phyloP scores from a whole-genome alignment of 2,888 invertebrate genomes.

The Buathra laborator region DNA sequence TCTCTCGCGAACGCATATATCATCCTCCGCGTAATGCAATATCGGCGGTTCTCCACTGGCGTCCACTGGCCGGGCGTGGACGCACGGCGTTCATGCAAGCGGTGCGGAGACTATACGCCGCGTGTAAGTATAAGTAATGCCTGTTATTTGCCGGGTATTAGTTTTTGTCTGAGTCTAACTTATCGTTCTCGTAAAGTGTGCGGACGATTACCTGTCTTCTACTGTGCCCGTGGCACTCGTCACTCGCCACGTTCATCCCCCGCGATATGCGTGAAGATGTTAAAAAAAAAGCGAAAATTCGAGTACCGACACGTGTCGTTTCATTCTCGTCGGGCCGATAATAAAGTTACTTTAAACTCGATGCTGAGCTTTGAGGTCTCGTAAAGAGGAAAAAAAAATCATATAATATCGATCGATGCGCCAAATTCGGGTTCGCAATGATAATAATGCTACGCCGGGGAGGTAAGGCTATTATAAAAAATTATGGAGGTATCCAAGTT shows the following conservation, averaged over 20 bases:
- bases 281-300: slow-evolving; percentile 35
- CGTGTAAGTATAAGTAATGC: slow-evolving; percentile 80
- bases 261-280: neutral
- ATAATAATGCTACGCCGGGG: neutral
- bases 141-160: slow-evolving; percentile 81
- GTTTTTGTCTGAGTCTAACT: slow-evolving; percentile 79
- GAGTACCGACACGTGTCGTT: slow-evolving; percentile 68
- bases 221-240: slow-evolving; percentile 66
- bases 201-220: slow-evolving; percentile 79
- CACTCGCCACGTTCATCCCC: slow-evolving; percentile 19
- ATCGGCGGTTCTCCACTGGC: slow-evolving; percentile 73
- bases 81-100: slow-evolving; percentile 34
- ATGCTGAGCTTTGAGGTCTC: slow-evolving; percentile 39
- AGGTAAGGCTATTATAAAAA: too few species aligned
- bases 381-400: neutral
- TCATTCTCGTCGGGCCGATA: slow-evolving; percentile 33
- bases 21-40: slow-evolving; percentile 79
- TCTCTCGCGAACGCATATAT: slow-evolving; percentile 77
- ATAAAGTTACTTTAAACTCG: slow-evolving; percentile 69
- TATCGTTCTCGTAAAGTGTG: slow-evolving; percentile 80
- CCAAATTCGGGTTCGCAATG: slow-evolving; percentile 33
- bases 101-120: slow-evolving; percentile 47
- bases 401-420: slow-evolving; percentile 17
- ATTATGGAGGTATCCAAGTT: too few species aligned
- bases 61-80: slow-evolving; percentile 68